Percentiles rank a stretch among this genome's conserved stretches.
Conservation (phyloP, 53 echinoderm and acorn worm species). For the Holothuria scabra region DNA sequence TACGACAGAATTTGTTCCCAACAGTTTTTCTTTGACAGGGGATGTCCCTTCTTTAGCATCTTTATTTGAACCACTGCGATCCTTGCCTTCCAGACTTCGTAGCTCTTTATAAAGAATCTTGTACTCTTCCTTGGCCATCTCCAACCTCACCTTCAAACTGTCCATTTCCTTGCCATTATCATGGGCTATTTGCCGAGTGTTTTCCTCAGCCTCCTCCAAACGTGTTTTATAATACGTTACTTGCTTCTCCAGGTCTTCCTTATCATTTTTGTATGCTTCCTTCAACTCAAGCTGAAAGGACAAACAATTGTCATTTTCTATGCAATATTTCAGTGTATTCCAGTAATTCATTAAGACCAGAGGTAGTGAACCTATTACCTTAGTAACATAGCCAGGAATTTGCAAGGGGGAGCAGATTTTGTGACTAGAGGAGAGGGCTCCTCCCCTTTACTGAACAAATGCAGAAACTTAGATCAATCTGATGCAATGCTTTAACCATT, state of each 20-base stretch:
- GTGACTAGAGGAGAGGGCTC: no score
- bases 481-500: no score
- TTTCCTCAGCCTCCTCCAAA: not conserved
- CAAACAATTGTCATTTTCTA: no score
- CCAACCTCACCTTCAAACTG: conserved; percentile 72
- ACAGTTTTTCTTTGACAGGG: not conserved
- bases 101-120: conserved; percentile 77
- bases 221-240: not conserved
- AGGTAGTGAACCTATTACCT: no score
- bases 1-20: not conserved
- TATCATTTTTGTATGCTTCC: conserved; percentile 1
- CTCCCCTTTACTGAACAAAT: no score
- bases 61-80: conserved; percentile 47
- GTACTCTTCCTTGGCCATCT: conserved; percentile 94
- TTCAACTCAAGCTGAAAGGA: not conserved
- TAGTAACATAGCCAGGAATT: no score
- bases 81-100: conserved; percentile 61
- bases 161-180: conserved; percentile 55
- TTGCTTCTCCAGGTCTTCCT: not conserved
- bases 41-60: conserved; percentile 28
- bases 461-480: no score
- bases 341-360: no score
- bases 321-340: no score
- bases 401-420: no score
- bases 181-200: not conserved